Conservation (phyloP, 2,113 vertebrate genomes). For the Engraulis encrasicolus region DNA sequence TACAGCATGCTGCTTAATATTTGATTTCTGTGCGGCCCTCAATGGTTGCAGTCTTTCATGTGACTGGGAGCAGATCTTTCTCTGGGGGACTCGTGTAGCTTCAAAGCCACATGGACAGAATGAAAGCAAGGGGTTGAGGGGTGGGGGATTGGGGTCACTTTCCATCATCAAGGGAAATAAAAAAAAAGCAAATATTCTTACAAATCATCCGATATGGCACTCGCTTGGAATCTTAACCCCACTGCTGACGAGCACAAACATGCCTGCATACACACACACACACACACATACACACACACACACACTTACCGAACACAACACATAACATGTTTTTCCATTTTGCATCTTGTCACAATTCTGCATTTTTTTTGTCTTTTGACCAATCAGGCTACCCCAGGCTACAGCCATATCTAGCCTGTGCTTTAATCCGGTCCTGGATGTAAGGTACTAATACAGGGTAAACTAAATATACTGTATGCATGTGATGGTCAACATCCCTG, state of each 20-base stretch:
- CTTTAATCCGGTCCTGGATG: no score
- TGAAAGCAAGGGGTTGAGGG: constrained; percentile 40
- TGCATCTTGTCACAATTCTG: no score
- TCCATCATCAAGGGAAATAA: constrained; percentile 75
- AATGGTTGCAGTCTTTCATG: constrained; percentile 77
- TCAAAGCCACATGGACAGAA: background rate
- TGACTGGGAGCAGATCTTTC: constrained; percentile 75
- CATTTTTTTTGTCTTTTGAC: no score
- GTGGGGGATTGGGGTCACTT: constrained; percentile 55
- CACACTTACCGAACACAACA: constrained; percentile 60
- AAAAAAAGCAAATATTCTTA: constrained; percentile 73
- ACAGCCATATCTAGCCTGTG: no score
- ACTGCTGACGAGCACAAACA: no score
- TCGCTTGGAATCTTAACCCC: background rate
- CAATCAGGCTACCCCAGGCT: no score
- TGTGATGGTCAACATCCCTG: no score
- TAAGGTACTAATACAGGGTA: no score
- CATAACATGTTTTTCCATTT: no score
- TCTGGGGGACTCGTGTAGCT: constrained; percentile 58
- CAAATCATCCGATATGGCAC: constrained; percentile 65
- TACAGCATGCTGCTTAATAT: constrained; percentile 79
- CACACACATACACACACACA: constrained; percentile 58
- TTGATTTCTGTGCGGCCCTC: constrained; percentile 75
- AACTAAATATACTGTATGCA: no score
- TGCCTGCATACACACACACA: constrained; percentile 54